Evolutionary conservation across 37 sponge, comb jelly and placozoan species (phyloP).

Genomic region (Cliona cf. orientalis): DNA sequence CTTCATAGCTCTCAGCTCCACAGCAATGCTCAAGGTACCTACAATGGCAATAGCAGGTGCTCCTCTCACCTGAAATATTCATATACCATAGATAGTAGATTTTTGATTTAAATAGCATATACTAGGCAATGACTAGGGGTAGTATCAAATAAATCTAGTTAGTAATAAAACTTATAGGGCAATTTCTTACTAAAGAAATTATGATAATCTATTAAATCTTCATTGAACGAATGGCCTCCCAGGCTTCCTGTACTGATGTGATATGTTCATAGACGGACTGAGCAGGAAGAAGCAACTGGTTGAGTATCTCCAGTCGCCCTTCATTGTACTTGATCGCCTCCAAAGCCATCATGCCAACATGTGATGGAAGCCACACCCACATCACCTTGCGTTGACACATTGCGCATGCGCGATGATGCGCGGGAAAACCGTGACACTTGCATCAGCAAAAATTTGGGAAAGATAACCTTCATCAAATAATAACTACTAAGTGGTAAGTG

Average conservation of each 20-base stretch:
- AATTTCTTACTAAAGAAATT: background rate
- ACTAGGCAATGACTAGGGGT: background rate
- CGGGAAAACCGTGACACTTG: too few species aligned
- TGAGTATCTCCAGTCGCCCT: slow-evolving; percentile 62
- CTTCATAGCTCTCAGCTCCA: slow-evolving; percentile 40
- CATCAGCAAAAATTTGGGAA: too few species aligned
- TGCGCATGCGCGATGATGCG: too few species aligned
- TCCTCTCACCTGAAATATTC: slow-evolving; percentile 67
- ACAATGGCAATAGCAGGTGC: slow-evolving; percentile 92
- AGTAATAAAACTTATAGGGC: background rate
- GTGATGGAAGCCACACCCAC: too few species aligned
- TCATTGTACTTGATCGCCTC: slow-evolving; percentile 45
- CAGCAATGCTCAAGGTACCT: slow-evolving; percentile 73
- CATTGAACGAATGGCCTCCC: slow-evolving; percentile 79
- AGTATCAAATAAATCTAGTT: background rate
- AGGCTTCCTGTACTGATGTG: slow-evolving; percentile 66
- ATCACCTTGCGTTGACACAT: too few species aligned
- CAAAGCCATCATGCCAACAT: slow-evolving; percentile 31
- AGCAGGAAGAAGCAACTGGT: slow-evolving; percentile 74
- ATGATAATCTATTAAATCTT: slow-evolving; percentile 37
- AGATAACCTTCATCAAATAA: too few species aligned
- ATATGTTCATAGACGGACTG: slow-evolving; percentile 65
- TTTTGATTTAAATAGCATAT: background rate
- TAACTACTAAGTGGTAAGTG: too few species aligned
- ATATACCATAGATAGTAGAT: background rate